phyloP scores from a whole-genome alignment of 2,113 vertebrate genomes.

The Apteryx owenii region DNA sequence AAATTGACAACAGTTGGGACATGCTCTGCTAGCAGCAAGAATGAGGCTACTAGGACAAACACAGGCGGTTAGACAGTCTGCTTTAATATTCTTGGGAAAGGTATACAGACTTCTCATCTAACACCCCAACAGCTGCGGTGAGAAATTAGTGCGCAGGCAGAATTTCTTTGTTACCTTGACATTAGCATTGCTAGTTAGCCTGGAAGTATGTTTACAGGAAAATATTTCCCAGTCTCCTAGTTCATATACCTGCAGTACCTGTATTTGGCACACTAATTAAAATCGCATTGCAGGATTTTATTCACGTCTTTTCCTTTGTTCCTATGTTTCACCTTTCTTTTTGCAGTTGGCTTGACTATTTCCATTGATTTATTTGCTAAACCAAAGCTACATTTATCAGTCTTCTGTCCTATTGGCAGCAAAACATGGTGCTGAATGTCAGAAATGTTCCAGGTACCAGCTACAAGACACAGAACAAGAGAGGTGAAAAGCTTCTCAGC shows the following conservation, averaged over 20 bases:
- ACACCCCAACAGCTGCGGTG: conserved; percentile 84
- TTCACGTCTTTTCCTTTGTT: not conserved
- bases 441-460: conserved; percentile 27
- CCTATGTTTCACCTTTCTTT: not conserved
- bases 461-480: conserved; percentile 27
- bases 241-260: conserved; percentile 41
- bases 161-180: conserved; percentile 80
- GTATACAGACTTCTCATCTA: conserved; percentile 81
- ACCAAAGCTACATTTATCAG: conserved; percentile 31
- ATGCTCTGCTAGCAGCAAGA: conserved; percentile 95
- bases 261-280: conserved; percentile 37
- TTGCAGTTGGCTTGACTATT: conserved; percentile 22
- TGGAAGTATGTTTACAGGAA: conserved; percentile 56
- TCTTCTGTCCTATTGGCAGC: conserved; percentile 18
- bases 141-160: conserved; percentile 74
- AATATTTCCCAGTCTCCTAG: conserved; percentile 34
- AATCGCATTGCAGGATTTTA: conserved; percentile 32
- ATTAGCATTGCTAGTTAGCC: conserved; percentile 65
- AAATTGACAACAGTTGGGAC: conserved; percentile 99
- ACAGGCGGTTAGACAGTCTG: conserved; percentile 84
- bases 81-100: conserved; percentile 85
- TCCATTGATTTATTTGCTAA: conserved; percentile 42
- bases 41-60: conserved; percentile 94
- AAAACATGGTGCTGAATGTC: not conserved
- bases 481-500: conserved; percentile 19